Percentiles rank a stretch among this genome's conserved stretches.
These are phyloP conservation scores for Coenobita brevimanus DNA, from an alignment of 1,140 invertebrate species.

Conservation along the genomic window DNA sequence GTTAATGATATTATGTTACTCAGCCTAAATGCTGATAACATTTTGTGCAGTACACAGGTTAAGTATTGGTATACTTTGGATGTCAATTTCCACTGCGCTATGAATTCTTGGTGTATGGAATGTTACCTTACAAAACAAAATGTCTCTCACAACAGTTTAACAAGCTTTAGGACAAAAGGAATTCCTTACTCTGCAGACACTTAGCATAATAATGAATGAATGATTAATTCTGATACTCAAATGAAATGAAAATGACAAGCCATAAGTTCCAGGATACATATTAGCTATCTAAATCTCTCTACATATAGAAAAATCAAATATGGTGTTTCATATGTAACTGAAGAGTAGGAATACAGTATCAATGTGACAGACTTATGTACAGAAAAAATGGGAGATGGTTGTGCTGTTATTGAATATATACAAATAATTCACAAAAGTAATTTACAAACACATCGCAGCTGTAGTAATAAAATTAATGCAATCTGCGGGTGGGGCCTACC, in stretches of 20 bases:
- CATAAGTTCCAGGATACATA: constrained; percentile 47
- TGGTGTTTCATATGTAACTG: constrained; percentile 20
- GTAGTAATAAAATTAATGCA: no score
- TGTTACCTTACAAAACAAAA: background rate
- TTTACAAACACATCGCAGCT: no score
- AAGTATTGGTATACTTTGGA: background rate
- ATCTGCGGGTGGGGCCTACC: no score
- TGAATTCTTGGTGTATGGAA: no score
- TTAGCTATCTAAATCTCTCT: constrained; percentile 45
- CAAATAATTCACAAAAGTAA: no score
- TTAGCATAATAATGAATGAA: constrained; percentile 34
- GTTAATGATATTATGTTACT: no score
- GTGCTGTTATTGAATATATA: background rate
- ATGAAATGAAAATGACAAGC: constrained; percentile 51
- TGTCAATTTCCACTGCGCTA: no score
- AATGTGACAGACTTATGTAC: constrained; percentile 28
- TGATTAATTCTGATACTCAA: constrained; percentile 30
- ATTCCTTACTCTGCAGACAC: background rate
- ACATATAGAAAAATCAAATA: constrained; percentile 56
- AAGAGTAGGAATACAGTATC: constrained; percentile 20
- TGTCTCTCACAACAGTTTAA: background rate
- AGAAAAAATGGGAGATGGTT: constrained; percentile 37
- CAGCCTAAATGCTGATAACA: no score
- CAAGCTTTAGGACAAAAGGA: constrained; percentile 40
- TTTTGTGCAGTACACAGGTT: no score